Conservation (phyloP, 2,888 invertebrate species). For the Tenthredo scrophulariae region DNA sequence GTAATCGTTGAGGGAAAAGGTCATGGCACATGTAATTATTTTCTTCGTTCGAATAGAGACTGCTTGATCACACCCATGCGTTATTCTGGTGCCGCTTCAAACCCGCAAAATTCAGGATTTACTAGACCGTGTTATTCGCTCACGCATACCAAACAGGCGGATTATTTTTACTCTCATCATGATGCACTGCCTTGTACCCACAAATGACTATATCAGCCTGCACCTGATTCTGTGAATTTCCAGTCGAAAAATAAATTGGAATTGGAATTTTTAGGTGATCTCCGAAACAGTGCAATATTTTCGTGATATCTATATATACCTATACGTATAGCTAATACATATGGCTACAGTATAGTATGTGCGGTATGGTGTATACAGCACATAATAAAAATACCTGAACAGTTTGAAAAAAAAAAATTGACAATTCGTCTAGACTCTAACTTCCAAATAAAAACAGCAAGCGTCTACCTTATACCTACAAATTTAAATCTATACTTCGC, state of each 20-base stretch:
- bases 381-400: too few relatives aligned
- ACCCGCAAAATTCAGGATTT: background rate
- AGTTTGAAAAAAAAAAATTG: too few relatives aligned
- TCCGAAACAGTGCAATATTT: background rate
- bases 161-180: background rate
- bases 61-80: background rate
- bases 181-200: background rate
- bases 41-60: background rate
- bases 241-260: background rate
- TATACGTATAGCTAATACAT: background rate
- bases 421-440: background rate
- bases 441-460: background rate
- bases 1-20: background rate
- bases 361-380: too few relatives aligned
- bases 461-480: background rate
- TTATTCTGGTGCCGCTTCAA: background rate
- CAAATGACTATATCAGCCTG: background rate
- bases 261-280: background rate
- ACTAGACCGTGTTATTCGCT: background rate
- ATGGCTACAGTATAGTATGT: too few relatives aligned
- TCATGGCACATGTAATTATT: background rate
- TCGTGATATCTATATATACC: background rate
- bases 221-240: background rate
- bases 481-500: background rate
- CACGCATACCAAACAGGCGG: background rate